Base-by-base conservation (phyloP, 1,140 invertebrate genomes). In the Bombyx mandarina region DNA sequence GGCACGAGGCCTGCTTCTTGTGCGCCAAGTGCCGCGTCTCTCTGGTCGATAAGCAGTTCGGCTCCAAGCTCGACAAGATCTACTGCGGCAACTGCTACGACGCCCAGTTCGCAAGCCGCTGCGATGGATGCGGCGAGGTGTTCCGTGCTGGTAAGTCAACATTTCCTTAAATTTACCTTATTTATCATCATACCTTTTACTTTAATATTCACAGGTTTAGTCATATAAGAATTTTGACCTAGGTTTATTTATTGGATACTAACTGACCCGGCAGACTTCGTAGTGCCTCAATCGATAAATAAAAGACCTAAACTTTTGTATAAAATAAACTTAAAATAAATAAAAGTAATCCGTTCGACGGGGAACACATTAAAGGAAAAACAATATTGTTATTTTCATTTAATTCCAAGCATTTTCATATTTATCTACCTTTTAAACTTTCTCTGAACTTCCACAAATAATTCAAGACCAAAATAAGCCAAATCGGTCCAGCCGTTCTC, bases 81-180 rank as follows among this genome's bases (percentile, higher is more conserved):
- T 99, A 99, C 90, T 99, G 99, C 88, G 97, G 97, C 65, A 98
- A 98, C 82, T 99, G 99, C 88, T 99, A 99, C 82, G 98, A 99
- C 87, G 93, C 98, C 64, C 96, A 98, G 88, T 99, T 99, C 88
- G 98, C 98, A 43, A 98, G 97, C 61, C 92, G 98, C 70, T 99
- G 99, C 90, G 98, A 99, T 90, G 97, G 97, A 60, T 99, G 99
- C 88, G 94, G 95, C 60, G 96, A 99, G 86, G 97, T 99, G 77
- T 99, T 99, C 92, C 93, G 96, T 86, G 98, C 98, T 89, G 98
- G 98, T 99, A 89, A 92, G 93, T 90, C 57, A 55, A 46, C 61
- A 8, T 42, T 52, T 6, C 51, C 35, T 35, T 22, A 10, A 43
- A 52, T 35, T 18, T 18, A 18, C 49, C 3, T 8, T 22, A 18